These are phyloP conservation scores for Sebastes hubbsi DNA, from an alignment of 2,797 vertebrate genomes.

Conservation along the genomic window DNA sequence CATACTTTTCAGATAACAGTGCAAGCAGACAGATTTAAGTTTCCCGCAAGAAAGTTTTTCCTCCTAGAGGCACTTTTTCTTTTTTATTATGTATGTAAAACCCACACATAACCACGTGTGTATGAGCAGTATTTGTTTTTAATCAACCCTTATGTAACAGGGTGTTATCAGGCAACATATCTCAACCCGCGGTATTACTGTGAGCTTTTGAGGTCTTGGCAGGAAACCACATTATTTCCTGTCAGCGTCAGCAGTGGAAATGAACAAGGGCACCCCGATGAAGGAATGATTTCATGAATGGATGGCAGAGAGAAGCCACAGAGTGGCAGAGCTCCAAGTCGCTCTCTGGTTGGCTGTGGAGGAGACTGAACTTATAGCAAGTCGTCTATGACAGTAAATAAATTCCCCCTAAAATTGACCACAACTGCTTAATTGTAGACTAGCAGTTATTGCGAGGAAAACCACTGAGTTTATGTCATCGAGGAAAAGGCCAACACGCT, in stretches of 20 bases:
- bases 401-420: constrained; percentile 11
- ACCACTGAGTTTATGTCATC: neutral
- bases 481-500: neutral
- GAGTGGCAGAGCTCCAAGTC: neutral
- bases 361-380: neutral
- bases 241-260: constrained; percentile 63
- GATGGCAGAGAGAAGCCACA: constrained; percentile 20
- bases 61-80: neutral
- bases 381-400: constrained; percentile 1
- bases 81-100: neutral
- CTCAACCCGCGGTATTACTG: constrained; percentile 31
- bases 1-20: neutral
- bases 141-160: constrained; percentile 32
- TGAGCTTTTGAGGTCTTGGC: constrained; percentile 61
- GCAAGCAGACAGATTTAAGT: neutral
- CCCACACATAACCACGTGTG: neutral
- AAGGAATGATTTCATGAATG: constrained; percentile 69
- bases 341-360: neutral
- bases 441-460: neutral
- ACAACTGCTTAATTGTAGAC: neutral
- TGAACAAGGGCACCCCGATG: constrained; percentile 49
- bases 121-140: constrained; percentile 12
- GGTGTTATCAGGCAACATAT: constrained; percentile 49
- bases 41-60: neutral
- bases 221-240: constrained; percentile 77